These are phyloP conservation scores for Zaprionus ornatus DNA, from an alignment of 1,140 invertebrate species.

Conservation along the genomic window DNA sequence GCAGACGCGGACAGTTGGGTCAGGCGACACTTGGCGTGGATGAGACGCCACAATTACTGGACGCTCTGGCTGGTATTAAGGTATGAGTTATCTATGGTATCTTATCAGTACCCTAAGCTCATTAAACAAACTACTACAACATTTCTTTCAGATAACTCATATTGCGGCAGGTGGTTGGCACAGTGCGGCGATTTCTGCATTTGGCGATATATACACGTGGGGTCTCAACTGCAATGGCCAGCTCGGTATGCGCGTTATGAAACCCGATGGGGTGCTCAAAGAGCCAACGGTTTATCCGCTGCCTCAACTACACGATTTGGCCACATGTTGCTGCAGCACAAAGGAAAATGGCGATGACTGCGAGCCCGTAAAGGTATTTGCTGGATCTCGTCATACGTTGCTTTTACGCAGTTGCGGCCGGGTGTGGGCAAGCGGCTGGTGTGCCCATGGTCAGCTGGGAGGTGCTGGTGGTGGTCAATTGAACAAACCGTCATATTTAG, in stretches of 20 bases:
- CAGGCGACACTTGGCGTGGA: slow-evolving; percentile 88
- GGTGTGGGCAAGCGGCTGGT: slow-evolving; percentile 89
- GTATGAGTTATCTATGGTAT: slow-evolving; percentile 50
- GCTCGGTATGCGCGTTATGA: slow-evolving; percentile 87
- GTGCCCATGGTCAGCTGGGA: slow-evolving; percentile 90
- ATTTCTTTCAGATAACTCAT: slow-evolving; percentile 84
- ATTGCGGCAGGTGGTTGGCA: slow-evolving; percentile 94
- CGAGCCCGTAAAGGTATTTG: slow-evolving; percentile 86
- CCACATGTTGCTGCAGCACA: slow-evolving; percentile 68
- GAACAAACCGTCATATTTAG: slow-evolving; percentile 36
- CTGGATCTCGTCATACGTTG: slow-evolving; percentile 88
- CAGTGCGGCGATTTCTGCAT: slow-evolving; percentile 89
- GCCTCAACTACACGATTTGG: slow-evolving; percentile 68
- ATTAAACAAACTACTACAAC: slow-evolving; percentile 12
- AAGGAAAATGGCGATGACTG: slow-evolving; percentile 33
- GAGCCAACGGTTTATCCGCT: slow-evolving; percentile 74
- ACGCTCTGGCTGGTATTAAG: slow-evolving; percentile 89
- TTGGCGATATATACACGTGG: slow-evolving; percentile 94
- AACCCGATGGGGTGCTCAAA: slow-evolving; percentile 56
- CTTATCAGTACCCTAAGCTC: slow-evolving; percentile 25
- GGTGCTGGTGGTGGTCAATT: slow-evolving; percentile 81
- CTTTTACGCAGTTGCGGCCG: slow-evolving; percentile 86
- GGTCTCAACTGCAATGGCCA: slow-evolving; percentile 96
- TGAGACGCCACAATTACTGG: slow-evolving; percentile 87
- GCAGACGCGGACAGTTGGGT: slow-evolving; percentile 93